These are phyloP conservation scores for Cardiocondyla obscurior DNA, from an alignment of 1,140 invertebrate genomes.

Conservation along the genomic window DNA sequence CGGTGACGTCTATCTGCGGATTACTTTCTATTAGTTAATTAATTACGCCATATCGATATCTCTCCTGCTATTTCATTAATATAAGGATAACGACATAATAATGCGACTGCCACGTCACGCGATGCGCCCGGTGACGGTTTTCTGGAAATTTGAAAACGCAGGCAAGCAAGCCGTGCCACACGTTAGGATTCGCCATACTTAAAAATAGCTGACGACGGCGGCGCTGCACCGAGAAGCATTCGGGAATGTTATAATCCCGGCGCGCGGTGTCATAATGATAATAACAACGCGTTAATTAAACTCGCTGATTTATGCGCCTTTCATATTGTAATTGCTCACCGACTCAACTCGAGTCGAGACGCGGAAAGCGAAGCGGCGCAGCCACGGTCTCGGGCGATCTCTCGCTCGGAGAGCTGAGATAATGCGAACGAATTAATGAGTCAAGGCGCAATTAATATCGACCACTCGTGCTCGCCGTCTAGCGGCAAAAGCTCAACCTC, in stretches of 20 bases:
- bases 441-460: slow-evolving; percentile 79
- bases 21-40: slow-evolving; percentile 57
- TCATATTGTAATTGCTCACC: slow-evolving; percentile 83
- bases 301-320: slow-evolving; percentile 82
- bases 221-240: slow-evolving; percentile 43
- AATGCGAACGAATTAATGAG: slow-evolving; percentile 81
- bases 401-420: slow-evolving; percentile 72
- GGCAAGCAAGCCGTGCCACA: not conserved
- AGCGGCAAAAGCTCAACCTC: slow-evolving; percentile 28
- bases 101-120: slow-evolving; percentile 42
- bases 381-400: slow-evolving; percentile 73
- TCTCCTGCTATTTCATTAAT: slow-evolving; percentile 51
- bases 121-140: slow-evolving; percentile 18
- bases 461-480: slow-evolving; percentile 58
- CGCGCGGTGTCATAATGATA: slow-evolving; percentile 78
- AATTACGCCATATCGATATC: slow-evolving; percentile 49
- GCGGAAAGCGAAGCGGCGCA: slow-evolving; percentile 60
- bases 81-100: slow-evolving; percentile 53
- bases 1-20: slow-evolving; percentile 39
- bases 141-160: slow-evolving; percentile 26
- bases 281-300: slow-evolving; percentile 83
- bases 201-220: slow-evolving; percentile 55
- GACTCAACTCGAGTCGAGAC: slow-evolving; percentile 78
- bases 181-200: slow-evolving; percentile 20
- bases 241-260: slow-evolving; percentile 75